Base-by-base conservation (phyloP, 2,888 invertebrate species). In the Trissolcus brochymenae region DNA sequence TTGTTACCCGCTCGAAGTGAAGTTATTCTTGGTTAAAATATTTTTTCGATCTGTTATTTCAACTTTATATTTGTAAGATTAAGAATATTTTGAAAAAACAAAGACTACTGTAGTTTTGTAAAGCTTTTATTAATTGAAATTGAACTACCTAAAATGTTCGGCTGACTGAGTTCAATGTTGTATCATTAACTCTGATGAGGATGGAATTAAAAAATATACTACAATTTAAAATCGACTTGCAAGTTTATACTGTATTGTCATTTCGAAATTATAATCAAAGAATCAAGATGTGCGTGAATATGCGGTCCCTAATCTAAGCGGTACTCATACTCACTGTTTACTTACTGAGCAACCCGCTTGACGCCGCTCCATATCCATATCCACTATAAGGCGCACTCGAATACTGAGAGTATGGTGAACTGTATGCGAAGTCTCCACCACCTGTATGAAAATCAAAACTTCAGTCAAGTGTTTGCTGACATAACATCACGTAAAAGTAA, bases 391-490 rank as follows among this genome's bases (percentile, higher is more conserved):
- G 92, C 13, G 94, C 92, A 74, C 94, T 93, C 71, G 94, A 94
- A 88, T 95, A 95, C 87, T 95, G 93, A 82, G 92, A 91, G 91
- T 96, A 96, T 80, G 93, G 92, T 70, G 94, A 92, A 86, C 92
- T 93, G 87, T 94, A 94, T 41, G 94, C 91, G 87, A 94, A 94
- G 86, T 94, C 94, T 68, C 92, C 92, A 78, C 93, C 92, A 82
- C 93, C 93, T 93, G 82, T 81, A 85, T 70, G 1, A 11, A 46
- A 6, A 46, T 2, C 6, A 35, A 9, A 1, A 35, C 35, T 35
- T 2, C 35, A 35, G 1, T 35, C 9, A 35, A 35, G 6, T 11
- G 2, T 35, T 11, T 25, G 9, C 35, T 35, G 9, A 35, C 7
- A 35, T 6, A 35, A 1, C 35, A 7, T 9, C 9, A 35, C 11